Conservation (phyloP, 2,888 invertebrate species). For the Polymixis flavicincta region DNA sequence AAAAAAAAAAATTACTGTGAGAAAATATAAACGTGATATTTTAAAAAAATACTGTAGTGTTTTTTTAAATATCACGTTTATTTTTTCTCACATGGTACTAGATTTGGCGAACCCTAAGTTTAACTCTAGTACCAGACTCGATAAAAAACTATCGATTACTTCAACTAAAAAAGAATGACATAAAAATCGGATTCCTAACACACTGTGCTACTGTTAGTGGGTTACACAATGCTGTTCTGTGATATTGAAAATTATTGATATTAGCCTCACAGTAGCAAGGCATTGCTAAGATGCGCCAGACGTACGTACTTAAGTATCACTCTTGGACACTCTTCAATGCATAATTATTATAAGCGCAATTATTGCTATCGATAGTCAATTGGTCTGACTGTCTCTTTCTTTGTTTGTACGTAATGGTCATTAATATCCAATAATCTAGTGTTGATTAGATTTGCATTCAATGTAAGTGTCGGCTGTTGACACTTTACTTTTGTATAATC, state of each 20-base stretch:
- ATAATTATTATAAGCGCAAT: conserved; percentile 12
- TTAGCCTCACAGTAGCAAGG: too few species aligned
- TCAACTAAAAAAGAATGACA: too few species aligned
- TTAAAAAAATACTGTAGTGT: too few species aligned
- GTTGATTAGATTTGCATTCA: neutral
- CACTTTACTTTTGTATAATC: conserved; percentile 14
- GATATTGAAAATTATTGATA: neutral
- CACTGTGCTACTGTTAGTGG: too few species aligned
- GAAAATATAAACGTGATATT: too few species aligned
- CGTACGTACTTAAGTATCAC: neutral
- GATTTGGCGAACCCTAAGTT: too few species aligned
- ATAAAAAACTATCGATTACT: too few species aligned
- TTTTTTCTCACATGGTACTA: too few species aligned
- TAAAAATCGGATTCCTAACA: too few species aligned
- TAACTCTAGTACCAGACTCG: too few species aligned
- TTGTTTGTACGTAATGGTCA: conserved; percentile 10
- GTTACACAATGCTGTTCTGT: neutral
- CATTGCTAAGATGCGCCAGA: neutral
- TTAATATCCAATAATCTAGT: conserved; percentile 5
- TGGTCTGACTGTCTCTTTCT: neutral
- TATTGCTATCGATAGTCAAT: neutral
- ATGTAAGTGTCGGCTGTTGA: conserved; percentile 21
- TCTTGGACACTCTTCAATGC: neutral
- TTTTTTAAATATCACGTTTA: too few species aligned
- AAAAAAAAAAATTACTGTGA: too few species aligned